A percentile compares a stretch with the other conserved stretches of the same genome.
Evolutionary conservation across 2,113 vertebrate species (phyloP).

Genomic region (Eubucco bourcierii): DNA sequence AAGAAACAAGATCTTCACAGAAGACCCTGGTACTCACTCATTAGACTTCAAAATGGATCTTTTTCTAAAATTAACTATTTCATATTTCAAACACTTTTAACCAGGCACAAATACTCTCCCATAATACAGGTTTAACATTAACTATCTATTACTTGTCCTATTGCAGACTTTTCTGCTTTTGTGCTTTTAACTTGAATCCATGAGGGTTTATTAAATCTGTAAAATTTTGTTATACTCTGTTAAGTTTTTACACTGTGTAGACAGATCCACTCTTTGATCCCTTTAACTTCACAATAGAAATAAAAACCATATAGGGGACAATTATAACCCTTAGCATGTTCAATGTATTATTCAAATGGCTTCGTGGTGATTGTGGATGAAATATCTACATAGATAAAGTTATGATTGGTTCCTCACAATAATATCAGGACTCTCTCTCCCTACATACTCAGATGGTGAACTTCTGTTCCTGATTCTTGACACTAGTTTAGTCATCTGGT

Average conservation of each 20-base stretch:
- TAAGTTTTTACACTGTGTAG: background rate
- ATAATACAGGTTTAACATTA: background rate
- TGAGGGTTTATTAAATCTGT: background rate
- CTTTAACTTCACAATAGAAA: background rate
- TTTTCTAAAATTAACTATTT: conserved; percentile 4
- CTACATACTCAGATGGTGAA: background rate
- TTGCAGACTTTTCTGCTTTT: background rate
- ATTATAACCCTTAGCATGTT: background rate
- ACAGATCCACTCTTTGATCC: background rate
- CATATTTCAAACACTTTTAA: background rate
- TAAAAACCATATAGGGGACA: background rate
- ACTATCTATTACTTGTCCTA: background rate
- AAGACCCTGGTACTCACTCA: background rate
- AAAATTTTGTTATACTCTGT: background rate
- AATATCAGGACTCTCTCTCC: background rate
- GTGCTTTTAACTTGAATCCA: background rate
- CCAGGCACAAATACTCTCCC: background rate
- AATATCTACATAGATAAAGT: background rate
- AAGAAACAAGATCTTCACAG: conserved; percentile 7
- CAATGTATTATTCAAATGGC: background rate
- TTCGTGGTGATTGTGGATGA: background rate
- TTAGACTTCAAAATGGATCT: background rate
- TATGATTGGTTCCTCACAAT: background rate
- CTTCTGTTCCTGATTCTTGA: background rate
- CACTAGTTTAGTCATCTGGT: background rate